Evolutionary conservation across 2,113 vertebrate genomes (phyloP).

Genomic region (Laterallus jamaicensis): DNA sequence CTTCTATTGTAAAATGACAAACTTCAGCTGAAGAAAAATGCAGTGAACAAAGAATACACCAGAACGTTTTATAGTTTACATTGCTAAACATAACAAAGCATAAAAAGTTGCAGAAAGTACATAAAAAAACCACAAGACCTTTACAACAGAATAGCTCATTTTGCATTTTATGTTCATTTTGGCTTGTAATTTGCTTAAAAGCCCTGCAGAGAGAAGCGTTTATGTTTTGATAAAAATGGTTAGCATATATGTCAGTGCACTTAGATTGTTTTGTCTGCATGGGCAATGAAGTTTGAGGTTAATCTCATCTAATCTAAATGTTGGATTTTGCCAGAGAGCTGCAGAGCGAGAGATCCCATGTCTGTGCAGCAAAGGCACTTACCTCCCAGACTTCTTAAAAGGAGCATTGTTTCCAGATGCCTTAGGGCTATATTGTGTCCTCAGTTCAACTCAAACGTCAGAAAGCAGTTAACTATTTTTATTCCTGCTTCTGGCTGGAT

Average conservation of each 20-base stretch:
- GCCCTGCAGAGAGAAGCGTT: not conserved
- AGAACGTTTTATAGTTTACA: not conserved
- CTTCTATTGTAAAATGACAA: not conserved
- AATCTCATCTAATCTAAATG: slow-evolving; percentile 28
- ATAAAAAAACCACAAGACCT: not conserved
- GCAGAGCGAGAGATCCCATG: not conserved
- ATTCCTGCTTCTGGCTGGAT: not conserved
- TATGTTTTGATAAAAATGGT: not conserved
- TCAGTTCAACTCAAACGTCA: slow-evolving; percentile 15
- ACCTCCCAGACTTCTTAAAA: slow-evolving; percentile 10
- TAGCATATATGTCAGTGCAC: not conserved
- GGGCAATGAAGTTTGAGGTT: not conserved
- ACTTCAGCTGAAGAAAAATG: not conserved
- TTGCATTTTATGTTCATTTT: slow-evolving; percentile 3
- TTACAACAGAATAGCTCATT: not conserved
- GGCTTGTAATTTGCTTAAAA: slow-evolving; percentile 24
- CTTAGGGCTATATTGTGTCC: not conserved
- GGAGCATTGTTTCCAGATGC: not conserved
- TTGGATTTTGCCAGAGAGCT: not conserved
- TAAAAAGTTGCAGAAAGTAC: not conserved
- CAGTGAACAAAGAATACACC: not conserved
- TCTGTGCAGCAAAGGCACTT: not conserved
- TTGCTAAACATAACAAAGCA: not conserved
- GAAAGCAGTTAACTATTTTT: slow-evolving; percentile 28
- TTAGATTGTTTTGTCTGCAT: slow-evolving; percentile 1